Percentiles rank a stretch among this genome's conserved stretches.
These are phyloP conservation scores for Eupithecia insigniata DNA, from an alignment of 2,888 invertebrate species.

Conservation along the genomic window DNA sequence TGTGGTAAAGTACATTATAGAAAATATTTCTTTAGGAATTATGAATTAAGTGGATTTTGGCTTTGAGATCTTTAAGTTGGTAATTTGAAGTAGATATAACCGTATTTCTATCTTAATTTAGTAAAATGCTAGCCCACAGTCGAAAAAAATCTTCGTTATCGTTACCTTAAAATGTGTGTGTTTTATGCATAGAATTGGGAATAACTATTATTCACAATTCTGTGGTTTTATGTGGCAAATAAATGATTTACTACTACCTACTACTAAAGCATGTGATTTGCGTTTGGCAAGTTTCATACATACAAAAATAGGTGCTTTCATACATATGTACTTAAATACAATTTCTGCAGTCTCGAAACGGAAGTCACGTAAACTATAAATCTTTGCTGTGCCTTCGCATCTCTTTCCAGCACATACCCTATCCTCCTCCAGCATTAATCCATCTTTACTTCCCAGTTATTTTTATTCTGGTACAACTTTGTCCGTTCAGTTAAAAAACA, in stretches of 20 bases:
- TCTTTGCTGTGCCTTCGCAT: neutral
- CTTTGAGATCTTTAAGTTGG: conserved; percentile 17
- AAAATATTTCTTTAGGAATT: conserved; percentile 52
- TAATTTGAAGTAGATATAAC: neutral
- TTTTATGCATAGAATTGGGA: too few species aligned
- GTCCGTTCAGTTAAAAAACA: too few species aligned
- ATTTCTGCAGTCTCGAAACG: neutral
- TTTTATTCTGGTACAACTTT: too few species aligned
- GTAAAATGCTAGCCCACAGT: neutral
- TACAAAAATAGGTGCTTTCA: too few species aligned
- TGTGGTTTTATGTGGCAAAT: too few species aligned
- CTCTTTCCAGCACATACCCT: neutral
- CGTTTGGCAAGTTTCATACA: neutral
- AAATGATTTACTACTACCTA: too few species aligned
- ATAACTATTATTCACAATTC: too few species aligned
- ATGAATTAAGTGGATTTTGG: conserved; percentile 62
- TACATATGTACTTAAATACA: too few species aligned
- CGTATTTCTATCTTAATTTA: neutral
- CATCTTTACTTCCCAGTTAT: too few species aligned
- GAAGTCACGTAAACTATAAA: neutral
- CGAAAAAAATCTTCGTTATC: neutral
- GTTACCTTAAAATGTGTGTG: too few species aligned
- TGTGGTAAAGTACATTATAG: conserved; percentile 41
- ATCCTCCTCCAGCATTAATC: neutral
- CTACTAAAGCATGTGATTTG: neutral